Evolutionary conservation across 2,797 vertebrate species (phyloP).

Genomic region (Sebastes itinus): DNA sequence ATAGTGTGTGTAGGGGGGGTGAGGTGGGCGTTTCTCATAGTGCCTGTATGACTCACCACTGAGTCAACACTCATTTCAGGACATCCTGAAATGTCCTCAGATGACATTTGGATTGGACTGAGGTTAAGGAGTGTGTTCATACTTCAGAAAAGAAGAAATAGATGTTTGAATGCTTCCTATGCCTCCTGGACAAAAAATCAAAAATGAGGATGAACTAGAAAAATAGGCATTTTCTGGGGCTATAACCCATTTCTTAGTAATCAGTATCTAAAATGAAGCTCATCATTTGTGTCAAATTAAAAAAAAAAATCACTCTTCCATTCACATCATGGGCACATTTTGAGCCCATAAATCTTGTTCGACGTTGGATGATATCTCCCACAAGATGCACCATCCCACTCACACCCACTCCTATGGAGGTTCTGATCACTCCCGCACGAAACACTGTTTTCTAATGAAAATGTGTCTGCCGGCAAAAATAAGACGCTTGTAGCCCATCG

Average conservation of each 20-base stretch:
- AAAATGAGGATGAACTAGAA: constrained; percentile 16
- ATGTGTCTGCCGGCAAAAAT: neutral
- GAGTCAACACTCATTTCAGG: constrained; percentile 46
- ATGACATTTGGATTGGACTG: constrained; percentile 20
- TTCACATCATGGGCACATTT: neutral
- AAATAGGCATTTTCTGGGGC: constrained; percentile 26
- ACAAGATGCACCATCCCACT: constrained; percentile 27
- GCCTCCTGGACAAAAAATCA: constrained; percentile 3
- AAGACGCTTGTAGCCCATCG: neutral
- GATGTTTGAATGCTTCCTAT: neutral
- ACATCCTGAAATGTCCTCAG: constrained; percentile 22
- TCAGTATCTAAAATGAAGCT: constrained; percentile 2
- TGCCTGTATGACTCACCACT: constrained; percentile 53
- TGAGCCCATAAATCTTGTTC: neutral
- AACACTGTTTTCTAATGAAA: neutral
- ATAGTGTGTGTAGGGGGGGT: constrained; percentile 33
- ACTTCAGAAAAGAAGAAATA: neutral
- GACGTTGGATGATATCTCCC: constrained; percentile 10
- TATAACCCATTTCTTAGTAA: constrained; percentile 33
- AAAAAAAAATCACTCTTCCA: neutral
- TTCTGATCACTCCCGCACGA: neutral
- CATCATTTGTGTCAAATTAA: neutral
- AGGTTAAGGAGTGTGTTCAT: neutral
- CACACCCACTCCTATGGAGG: constrained; percentile 19
- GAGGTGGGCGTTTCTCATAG: constrained; percentile 27